phyloP scores from a whole-genome alignment of 2,113 vertebrate species.

The Ursus arctos region DNA sequence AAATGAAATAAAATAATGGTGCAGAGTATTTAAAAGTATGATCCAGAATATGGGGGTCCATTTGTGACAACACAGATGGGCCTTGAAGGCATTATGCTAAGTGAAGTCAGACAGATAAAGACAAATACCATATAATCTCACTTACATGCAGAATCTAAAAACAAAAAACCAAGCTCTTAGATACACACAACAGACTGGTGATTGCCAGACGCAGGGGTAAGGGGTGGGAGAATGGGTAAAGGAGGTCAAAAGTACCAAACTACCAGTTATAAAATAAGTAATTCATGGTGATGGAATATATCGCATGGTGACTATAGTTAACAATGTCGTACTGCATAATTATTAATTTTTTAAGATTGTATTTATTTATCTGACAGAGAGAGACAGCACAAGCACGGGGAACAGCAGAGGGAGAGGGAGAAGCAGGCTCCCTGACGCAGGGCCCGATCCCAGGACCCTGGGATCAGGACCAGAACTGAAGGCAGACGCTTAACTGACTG shows the following conservation, averaged over 20 bases:
- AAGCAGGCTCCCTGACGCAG: background rate
- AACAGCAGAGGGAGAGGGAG: background rate
- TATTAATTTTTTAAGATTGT: background rate
- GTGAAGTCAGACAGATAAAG: background rate
- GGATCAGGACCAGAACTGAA: too few species aligned
- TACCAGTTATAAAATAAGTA: background rate
- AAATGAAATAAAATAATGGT: background rate
- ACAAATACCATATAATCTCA: background rate
- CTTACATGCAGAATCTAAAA: background rate
- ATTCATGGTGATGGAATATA: background rate
- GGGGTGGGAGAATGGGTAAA: background rate
- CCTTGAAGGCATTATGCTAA: background rate
- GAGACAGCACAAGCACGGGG: background rate
- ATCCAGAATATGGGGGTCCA: background rate
- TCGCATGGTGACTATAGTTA: background rate
- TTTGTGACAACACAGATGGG: background rate
- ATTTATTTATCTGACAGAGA: background rate
- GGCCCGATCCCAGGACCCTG: too few species aligned
- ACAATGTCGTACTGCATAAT: background rate
- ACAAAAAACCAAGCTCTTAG: background rate
- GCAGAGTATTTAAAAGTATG: background rate
- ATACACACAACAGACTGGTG: background rate
- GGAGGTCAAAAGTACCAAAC: background rate
- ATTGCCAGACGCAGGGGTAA: background rate
- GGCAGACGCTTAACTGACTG: background rate